phyloP scores from a whole-genome alignment of 1,140 invertebrate species.

The Drosophila seguyi region DNA sequence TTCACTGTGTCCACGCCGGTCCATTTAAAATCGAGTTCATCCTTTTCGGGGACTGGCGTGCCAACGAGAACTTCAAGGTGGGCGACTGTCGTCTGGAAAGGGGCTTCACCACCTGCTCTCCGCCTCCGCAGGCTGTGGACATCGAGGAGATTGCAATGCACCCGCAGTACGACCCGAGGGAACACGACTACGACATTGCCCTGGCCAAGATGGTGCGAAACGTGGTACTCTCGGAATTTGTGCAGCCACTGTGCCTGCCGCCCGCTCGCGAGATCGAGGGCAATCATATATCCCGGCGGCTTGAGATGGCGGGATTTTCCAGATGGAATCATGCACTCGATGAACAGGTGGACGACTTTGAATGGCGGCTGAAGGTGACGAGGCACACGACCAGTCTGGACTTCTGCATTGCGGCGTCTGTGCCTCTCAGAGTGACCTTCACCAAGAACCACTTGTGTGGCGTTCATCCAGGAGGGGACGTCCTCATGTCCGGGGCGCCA shows the following conservation, averaged over 20 bases:
- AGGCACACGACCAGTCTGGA: slow-evolving; percentile 10
- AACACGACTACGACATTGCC: slow-evolving; percentile 19
- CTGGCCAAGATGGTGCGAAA: slow-evolving; percentile 14
- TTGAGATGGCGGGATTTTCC: slow-evolving; percentile 20
- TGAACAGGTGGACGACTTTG: neutral
- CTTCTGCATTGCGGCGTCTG: neutral
- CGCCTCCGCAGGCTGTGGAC: slow-evolving; percentile 2
- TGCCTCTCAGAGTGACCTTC: fast-evolving
- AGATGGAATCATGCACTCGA: neutral
- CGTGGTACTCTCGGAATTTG: slow-evolving; percentile 4
- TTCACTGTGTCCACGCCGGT: slow-evolving; percentile 7
- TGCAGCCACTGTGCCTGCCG: slow-evolving; percentile 35
- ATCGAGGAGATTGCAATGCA: slow-evolving; percentile 32
- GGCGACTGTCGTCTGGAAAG: neutral
- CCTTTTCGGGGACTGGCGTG: slow-evolving; percentile 13
- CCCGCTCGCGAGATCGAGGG: slow-evolving; percentile 1
- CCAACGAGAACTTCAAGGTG: neutral
- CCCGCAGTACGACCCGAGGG: neutral
- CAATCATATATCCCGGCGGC: slow-evolving; percentile 7
- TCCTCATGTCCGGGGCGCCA: slow-evolving; percentile 19
- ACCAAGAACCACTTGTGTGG: slow-evolving; percentile 31
- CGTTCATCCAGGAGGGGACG: neutral
- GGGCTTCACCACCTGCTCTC: slow-evolving; percentile 4
- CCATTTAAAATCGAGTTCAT: neutral
- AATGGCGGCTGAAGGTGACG: slow-evolving; percentile 17